Evolutionary conservation across 2,113 vertebrate species (phyloP), one percentile per base, ranked within the genome.

Genomic region (Scomber colias): DNA sequence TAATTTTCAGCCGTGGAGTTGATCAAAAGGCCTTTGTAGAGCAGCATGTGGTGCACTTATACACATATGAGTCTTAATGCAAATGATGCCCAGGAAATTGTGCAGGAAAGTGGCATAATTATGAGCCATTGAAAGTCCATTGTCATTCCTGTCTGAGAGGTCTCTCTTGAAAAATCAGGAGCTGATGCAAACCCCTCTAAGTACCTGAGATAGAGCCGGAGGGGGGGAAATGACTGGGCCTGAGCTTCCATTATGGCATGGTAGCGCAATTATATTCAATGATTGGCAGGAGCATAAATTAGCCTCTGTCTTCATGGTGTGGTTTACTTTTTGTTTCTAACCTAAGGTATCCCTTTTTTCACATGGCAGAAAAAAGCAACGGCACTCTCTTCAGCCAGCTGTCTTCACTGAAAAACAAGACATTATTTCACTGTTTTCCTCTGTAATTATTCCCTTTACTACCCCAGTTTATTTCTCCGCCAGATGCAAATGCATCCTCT

Each of bases 141-240:
- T 92, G 89, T 90, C 80, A 90, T 90, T 80, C 51, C 71, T 68
- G 81, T 87, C 87, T 90, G 91, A 91, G 91, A 92, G 91, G 87
- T 90, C 88, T 90, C 92, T 89, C 89, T 91, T 87, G 87, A 92
- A 91, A 88, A 90, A 92, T 89, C 90, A 88, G 83, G 87, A 85
- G 87, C 90, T 85, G 83, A 92, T 89, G 87, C 80, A 89, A 91
- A 83, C 80, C 84, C 60, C 75, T 85, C 60, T 56, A 85, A 89
- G 88, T 86, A 87, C 86, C 85, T 90, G 87, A 83, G 82, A 84
- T 82, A 54, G 82, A 86, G 88, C 88, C 81, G 45, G 85, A 89
- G 35, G 89, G 89, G 90, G 80, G 77, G 0, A 46, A 76, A 81
- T 63, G 82, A 77, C 81, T 77, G 68, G 77, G 77, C 73, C 82